A percentile compares a stretch with the other conserved stretches of the same genome.
phyloP scores from a whole-genome alignment of 2,797 vertebrate genomes.

The Octomys mimax region DNA sequence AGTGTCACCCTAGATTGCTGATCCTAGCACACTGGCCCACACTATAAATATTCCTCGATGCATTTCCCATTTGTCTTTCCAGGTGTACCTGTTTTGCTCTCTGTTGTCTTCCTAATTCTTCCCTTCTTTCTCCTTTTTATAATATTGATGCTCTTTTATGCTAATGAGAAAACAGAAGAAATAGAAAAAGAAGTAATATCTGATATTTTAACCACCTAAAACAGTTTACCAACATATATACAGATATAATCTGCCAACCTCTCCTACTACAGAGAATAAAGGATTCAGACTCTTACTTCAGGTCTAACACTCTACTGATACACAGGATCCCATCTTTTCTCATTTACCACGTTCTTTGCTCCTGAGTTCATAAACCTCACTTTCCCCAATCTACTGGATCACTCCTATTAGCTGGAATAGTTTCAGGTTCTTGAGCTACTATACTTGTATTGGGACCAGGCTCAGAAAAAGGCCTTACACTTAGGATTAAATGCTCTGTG shows the following conservation, averaged over 20 bases:
- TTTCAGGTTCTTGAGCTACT: neutral
- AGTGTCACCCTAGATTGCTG: neutral
- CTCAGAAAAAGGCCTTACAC: neutral
- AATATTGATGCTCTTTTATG: neutral
- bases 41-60: neutral
- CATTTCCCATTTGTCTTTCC: neutral
- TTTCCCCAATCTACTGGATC: neutral
- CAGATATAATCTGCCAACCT: neutral
- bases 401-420: neutral
- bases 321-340: neutral
- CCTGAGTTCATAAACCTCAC: neutral
- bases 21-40: neutral
- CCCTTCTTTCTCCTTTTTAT: neutral
- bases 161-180: neutral
- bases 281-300: neutral
- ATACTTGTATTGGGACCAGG: neutral
- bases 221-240: neutral
- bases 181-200: neutral
- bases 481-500: neutral
- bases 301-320: neutral
- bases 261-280: neutral
- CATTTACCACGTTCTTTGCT: neutral
- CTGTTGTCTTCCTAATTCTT: neutral
- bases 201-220: neutral
- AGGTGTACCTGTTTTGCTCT: neutral